phyloP scores from a whole-genome alignment of 2,888 invertebrate genomes.

The Amphipyra berbera region DNA sequence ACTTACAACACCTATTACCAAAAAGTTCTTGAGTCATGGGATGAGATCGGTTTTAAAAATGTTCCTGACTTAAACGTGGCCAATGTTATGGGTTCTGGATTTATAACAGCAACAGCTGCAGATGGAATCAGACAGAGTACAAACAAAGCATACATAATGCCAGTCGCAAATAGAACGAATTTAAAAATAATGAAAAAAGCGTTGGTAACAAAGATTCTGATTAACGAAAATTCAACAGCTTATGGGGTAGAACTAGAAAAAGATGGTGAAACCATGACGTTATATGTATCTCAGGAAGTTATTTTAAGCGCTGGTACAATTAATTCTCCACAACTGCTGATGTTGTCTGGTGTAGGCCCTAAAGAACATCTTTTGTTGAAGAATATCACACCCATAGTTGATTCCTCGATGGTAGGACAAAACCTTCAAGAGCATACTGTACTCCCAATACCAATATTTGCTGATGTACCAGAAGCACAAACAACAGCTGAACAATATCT shows the following conservation, averaged over 20 bases:
- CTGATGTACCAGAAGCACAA: conserved; percentile 17
- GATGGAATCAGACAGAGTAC: conserved; percentile 5
- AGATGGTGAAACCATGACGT: neutral
- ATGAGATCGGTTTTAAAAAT: conserved; percentile 78
- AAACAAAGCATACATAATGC: neutral
- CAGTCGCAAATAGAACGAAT: conserved; percentile 1
- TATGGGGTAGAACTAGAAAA: conserved; percentile 5
- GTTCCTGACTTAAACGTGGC: conserved; percentile 79
- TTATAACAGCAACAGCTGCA: conserved; percentile 70
- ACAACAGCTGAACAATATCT: conserved; percentile 13
- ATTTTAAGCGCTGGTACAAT: conserved; percentile 5
- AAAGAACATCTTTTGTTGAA: conserved; percentile 63
- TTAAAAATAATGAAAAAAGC: conserved; percentile 2
- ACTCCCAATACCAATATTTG: conserved; percentile 33
- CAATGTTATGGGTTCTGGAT: conserved; percentile 83
- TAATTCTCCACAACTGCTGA: neutral
- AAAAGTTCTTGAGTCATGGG: conserved; percentile 74
- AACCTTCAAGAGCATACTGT: conserved; percentile 80
- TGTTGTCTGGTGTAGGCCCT: conserved; percentile 3
- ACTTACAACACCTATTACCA: conserved; percentile 62
- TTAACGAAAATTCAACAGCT: neutral
- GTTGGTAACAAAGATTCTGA: neutral
- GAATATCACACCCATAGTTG: conserved; percentile 66
- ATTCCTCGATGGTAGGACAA: conserved; percentile 75
- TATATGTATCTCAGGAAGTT: neutral